Percentiles rank a stretch among this genome's conserved stretches.
phyloP scores from a whole-genome alignment of 1,140 invertebrate genomes.

The Brachionus angularis region DNA sequence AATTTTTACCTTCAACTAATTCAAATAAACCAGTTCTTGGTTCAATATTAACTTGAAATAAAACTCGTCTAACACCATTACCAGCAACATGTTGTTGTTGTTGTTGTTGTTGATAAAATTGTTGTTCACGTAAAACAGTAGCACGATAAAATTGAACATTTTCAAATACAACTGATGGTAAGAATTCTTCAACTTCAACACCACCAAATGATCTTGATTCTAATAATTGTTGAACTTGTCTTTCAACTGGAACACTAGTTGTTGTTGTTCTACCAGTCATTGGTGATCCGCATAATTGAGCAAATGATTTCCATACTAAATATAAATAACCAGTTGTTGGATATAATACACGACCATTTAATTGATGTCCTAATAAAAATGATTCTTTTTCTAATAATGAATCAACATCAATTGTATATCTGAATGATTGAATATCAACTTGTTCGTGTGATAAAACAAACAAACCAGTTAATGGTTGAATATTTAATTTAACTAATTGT shows the following conservation, averaged over 20 bases:
- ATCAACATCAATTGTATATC: constrained; percentile 35
- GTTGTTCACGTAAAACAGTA: constrained; percentile 71
- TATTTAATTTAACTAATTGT: not conserved
- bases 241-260: too few species aligned
- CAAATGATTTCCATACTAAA: constrained; percentile 85
- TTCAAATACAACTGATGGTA: constrained; percentile 72
- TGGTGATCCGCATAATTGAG: constrained; percentile 75
- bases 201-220: too few species aligned
- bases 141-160: constrained; percentile 81
- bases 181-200: constrained; percentile 39
- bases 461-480: constrained; percentile 2
- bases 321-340: constrained; percentile 91
- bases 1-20: constrained; percentile 26
- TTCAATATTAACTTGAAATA: constrained; percentile 16
- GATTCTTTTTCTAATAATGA: constrained; percentile 35
- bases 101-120: too few species aligned
- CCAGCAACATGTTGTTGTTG: constrained; percentile 11
- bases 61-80: not conserved
- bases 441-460: not conserved
- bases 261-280: too few species aligned
- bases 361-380: constrained; percentile 79
- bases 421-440: not conserved
- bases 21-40: constrained; percentile 33
- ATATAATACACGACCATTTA: constrained; percentile 87
- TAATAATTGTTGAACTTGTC: too few species aligned